phyloP scores from a whole-genome alignment of 2,113 vertebrate genomes.

The Anhinga anhinga region DNA sequence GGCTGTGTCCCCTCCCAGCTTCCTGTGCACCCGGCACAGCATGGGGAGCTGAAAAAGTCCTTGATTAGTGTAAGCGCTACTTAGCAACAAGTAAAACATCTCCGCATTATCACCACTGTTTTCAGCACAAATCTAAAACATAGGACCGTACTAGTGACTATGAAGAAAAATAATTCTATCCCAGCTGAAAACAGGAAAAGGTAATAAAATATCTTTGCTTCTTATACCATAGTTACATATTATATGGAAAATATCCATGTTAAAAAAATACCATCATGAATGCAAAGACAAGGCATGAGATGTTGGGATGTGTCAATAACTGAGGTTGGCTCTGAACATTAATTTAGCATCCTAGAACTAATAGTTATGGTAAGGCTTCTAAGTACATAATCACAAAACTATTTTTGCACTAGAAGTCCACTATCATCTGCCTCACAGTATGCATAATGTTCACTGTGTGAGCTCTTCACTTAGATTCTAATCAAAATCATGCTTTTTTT shows the following conservation, averaged over 20 bases:
- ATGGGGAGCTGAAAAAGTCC: no score
- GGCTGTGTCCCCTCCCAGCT: no score
- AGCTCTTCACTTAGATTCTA: not conserved
- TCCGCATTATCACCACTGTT: no score
- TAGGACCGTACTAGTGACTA: no score
- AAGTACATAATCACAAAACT: not conserved
- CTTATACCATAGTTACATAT: not conserved
- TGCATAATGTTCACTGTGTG: not conserved
- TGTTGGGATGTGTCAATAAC: not conserved
- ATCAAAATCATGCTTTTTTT: not conserved
- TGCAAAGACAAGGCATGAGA: not conserved
- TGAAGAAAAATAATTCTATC: no score
- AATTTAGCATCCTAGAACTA: not conserved
- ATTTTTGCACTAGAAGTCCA: not conserved
- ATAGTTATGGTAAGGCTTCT: not conserved
- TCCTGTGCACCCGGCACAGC: no score
- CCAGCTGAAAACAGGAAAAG: no score
- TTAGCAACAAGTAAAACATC: no score
- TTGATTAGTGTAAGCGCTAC: no score
- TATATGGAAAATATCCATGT: not conserved
- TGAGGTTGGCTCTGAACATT: not conserved
- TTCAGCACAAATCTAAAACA: no score
- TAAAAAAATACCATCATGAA: not conserved
- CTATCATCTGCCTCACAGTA: no score
- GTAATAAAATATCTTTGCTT: not conserved